Base-by-base conservation (phyloP, 2,113 vertebrate species). In the Tringa solitaria region DNA sequence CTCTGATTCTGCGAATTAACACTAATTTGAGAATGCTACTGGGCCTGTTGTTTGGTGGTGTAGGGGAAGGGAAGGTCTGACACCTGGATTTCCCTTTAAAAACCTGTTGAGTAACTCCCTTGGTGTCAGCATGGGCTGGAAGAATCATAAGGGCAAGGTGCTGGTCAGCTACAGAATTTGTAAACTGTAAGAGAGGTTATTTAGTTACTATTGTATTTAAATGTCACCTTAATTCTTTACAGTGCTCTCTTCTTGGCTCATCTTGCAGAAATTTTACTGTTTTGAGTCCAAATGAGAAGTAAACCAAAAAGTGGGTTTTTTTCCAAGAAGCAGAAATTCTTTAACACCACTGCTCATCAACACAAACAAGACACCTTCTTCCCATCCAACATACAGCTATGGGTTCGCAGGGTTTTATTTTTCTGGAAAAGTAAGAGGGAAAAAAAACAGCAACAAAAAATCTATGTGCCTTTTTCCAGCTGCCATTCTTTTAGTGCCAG, bases 61-160 rank as follows among this genome's bases (percentile, higher is more conserved):
- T 9, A 61, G 6, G 4, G 3, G 8, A 50, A 41, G 3, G 3
- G 24, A 48, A 72, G 9, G 14, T 68, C 48, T 60, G 68, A 56
- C 7, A 59, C 4, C 11, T 51, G 21, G 14, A 43, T 91, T 77
- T 45, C 45, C 45, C 41, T 57, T 56, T 19, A 27, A 84, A 82
- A 69, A 20, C 12, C 16, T n/a, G 23, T 15, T 32, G 32, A 73
- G 5, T 64, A 28, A 22, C 30, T 57, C 20, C 8, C 8, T 32
- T 33, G 6, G 17, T n/a, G 12, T 54, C 32, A 68, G 0, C 3
- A 9, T 35, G 8, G 5, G 2, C 41, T 46, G 3, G 59, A 60
- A 88, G 14, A 3, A 13, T 33, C 13, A 5, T 9, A 46, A 51
- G 13, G 8, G 4, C 8, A n/a, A 63, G 33, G 23, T 87, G 22